phyloP scores from a whole-genome alignment of 2,113 vertebrate genomes.

The Pteruthius melanotis region DNA sequence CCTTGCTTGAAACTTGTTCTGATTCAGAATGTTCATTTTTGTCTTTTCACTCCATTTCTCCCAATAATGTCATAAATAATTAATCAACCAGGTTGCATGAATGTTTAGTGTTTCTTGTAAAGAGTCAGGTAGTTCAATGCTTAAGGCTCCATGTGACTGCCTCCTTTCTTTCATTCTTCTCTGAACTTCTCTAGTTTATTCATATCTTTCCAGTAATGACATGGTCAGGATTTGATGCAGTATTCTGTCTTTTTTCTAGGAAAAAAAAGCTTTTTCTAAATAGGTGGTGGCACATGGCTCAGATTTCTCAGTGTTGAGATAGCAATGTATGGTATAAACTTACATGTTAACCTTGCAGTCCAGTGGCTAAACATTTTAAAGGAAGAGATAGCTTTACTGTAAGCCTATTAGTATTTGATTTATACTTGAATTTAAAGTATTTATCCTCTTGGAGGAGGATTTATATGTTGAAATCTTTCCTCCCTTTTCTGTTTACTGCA shows the following conservation, averaged over 20 bases:
- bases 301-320: not conserved
- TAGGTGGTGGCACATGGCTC: not conserved
- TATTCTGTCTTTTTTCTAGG: not conserved
- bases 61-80: constrained; percentile 24
- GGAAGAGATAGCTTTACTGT: not conserved
- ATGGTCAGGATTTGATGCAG: not conserved
- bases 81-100: not conserved
- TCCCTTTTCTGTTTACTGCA: not conserved
- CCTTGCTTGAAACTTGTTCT: constrained; percentile 21
- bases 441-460: not conserved
- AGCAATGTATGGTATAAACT: not conserved
- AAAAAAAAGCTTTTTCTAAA: not conserved
- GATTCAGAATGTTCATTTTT: constrained; percentile 13
- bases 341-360: not conserved
- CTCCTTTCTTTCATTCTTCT: not conserved
- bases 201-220: not conserved
- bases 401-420: not conserved
- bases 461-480: not conserved
- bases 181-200: not conserved
- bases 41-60: not conserved
- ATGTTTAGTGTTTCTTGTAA: not conserved
- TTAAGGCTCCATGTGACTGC: not conserved
- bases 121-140: not conserved
- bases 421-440: not conserved
- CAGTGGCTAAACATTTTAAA: not conserved